phyloP scores from a whole-genome alignment of 2,888 invertebrate species.

The Myathropa florea region DNA sequence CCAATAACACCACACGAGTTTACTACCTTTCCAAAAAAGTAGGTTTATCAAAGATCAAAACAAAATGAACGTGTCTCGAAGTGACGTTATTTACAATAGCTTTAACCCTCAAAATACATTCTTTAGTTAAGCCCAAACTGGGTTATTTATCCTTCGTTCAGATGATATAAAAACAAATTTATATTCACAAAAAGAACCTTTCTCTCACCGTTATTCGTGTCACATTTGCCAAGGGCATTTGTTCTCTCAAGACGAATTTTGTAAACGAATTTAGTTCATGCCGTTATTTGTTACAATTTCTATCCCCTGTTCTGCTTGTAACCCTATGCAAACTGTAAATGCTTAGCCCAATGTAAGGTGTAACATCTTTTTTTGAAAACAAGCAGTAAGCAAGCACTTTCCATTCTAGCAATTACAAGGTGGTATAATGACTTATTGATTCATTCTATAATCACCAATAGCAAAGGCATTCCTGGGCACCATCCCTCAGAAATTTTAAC shows the following conservation, averaged over 20 bases:
- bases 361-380: background rate
- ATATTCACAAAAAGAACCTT: background rate
- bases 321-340: background rate
- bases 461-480: conserved; percentile 2
- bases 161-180: background rate
- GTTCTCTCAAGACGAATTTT: too few relatives aligned
- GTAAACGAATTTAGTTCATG: too few relatives aligned
- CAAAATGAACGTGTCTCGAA: too few relatives aligned
- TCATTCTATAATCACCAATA: conserved; percentile 12
- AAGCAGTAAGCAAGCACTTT: conserved; percentile 2
- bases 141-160: too few relatives aligned
- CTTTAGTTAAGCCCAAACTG: too few relatives aligned
- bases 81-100: too few relatives aligned
- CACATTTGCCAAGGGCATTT: background rate
- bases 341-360: background rate
- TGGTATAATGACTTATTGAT: conserved; percentile 24
- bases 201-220: background rate
- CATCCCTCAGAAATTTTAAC: background rate
- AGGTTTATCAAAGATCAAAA: too few relatives aligned
- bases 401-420: conserved; percentile 1
- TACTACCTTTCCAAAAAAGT: too few relatives aligned
- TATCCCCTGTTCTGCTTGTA: too few relatives aligned
- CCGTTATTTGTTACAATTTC: too few relatives aligned
- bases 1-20: too few relatives aligned
- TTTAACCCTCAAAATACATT: too few relatives aligned